Evolutionary conservation across 2,113 vertebrate genomes (phyloP), one percentile per base, ranked within the genome.

Genomic region (Pedetes capensis): DNA sequence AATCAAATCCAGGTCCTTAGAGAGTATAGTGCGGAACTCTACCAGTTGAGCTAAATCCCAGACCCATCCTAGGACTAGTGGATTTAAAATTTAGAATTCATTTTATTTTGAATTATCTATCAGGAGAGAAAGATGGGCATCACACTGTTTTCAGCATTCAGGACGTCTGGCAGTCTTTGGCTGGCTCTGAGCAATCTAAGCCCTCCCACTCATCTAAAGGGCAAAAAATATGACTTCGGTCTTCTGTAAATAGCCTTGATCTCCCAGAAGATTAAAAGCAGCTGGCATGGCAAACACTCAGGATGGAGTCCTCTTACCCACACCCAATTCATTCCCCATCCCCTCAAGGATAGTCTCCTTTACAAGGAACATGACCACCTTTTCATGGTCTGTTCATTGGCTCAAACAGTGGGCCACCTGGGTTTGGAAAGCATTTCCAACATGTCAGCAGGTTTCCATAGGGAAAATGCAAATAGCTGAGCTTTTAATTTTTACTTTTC

Each of bases 91-190:
- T 87, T 72, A 71, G 12, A 93, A 39, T 76, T 91, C 61, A 49
- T 84, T 96, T 91, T 82, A 86, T 96, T 86, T 87, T 84, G 34
- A 83, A 93, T 87, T 69, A 83, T 61, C 32, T 95, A 74, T 78
- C 44, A 86, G 44, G 34, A 42, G 8, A 27, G 9, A 39, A 49
- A 23, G n/a, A 53, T 13, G 34, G 34, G 17, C 0, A 91, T 20
- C 32, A 75, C 39, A 34, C 23, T 78, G 25, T 87, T 93, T 87
- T 72, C 29, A 76, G 44, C 57, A 59, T 47, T 90, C 16, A 90
- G 72, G 72, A 85, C 42, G 34, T 88, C 81, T 96, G n/a, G 3
- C 37, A 37, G 9, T 88, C 39, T 78, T 66, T 63, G 39, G 37
- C 47, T 86, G 23, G 25, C 16, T n/a, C 37, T 57, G 6, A 94